Evolutionary conservation across 1,140 invertebrate species (phyloP).

Genomic region (Thaumetopoea pityocampa): DNA sequence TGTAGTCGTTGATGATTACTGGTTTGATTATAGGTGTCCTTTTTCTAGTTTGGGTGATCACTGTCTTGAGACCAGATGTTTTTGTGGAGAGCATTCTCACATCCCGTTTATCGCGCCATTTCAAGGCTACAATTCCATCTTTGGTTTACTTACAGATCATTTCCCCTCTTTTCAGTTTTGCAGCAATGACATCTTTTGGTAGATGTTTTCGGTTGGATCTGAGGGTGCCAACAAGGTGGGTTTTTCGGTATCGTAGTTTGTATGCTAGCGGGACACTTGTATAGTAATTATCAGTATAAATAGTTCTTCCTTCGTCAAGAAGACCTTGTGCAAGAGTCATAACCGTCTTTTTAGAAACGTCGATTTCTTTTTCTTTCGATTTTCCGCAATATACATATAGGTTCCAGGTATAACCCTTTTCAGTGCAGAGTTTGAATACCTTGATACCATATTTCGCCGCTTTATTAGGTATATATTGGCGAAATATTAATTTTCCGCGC

Average conservation of each 20-base stretch:
- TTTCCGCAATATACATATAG: constrained; percentile 2
- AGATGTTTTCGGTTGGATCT: constrained; percentile 7
- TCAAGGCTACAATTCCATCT: constrained; percentile 11
- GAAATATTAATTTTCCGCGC: background rate
- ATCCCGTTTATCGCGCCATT: constrained; percentile 12
- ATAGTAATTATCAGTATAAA: background rate
- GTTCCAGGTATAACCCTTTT: constrained; percentile 6
- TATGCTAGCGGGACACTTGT: background rate
- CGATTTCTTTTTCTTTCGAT: background rate
- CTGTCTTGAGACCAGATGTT: constrained; percentile 9
- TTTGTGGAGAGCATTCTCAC: constrained; percentile 13
- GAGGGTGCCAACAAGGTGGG: background rate
- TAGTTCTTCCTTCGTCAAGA: background rate
- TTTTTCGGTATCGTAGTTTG: background rate
- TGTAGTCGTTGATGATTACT: no score
- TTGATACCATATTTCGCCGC: constrained; percentile 4
- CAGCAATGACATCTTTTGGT: constrained; percentile 6
- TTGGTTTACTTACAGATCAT: constrained; percentile 5
- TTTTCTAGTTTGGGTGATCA: no score
- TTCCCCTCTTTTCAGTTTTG: constrained; percentile 8
- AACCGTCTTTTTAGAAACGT: background rate
- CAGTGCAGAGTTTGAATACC: constrained; percentile 3
- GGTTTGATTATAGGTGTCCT: no score
- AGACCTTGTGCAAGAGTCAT: background rate
- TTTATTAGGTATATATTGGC: constrained; percentile 5